Conservation (phyloP, 2,888 invertebrate genomes). For the Nudaria mundana region DNA sequence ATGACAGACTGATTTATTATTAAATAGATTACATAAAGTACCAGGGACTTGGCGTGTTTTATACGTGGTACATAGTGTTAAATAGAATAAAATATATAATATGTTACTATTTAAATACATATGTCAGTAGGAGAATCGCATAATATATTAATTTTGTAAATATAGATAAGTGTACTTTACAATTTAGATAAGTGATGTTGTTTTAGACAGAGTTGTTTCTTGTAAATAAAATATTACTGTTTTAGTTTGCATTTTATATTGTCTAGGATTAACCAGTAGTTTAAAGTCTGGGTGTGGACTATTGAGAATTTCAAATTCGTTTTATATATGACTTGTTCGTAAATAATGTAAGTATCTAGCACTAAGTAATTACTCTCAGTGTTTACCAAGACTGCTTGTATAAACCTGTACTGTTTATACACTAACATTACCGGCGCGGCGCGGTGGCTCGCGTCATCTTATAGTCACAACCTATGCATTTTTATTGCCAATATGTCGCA, state of each 20-base stretch:
- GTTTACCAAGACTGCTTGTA: constrained; percentile 81
- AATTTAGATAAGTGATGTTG: constrained; percentile 61
- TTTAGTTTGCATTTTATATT: constrained; percentile 80
- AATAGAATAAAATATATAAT: constrained; percentile 73
- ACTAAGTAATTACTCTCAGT: constrained; percentile 79
- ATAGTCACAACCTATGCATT: constrained; percentile 79
- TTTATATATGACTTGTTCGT: constrained; percentile 74
- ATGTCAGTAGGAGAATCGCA: constrained; percentile 72
- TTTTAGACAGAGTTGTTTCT: constrained; percentile 76
- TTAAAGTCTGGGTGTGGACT: constrained; percentile 66
- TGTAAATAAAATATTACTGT: constrained; percentile 77
- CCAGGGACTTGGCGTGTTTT: constrained; percentile 80
- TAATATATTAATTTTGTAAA: constrained; percentile 80
- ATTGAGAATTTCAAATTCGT: constrained; percentile 66
- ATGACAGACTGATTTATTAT: constrained; percentile 80
- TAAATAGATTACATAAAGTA: constrained; percentile 70
- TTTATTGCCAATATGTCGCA: constrained; percentile 74
- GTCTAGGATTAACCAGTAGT: constrained; percentile 65
- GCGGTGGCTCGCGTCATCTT: constrained; percentile 59
- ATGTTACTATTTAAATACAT: constrained; percentile 74
- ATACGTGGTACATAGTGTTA: constrained; percentile 77
- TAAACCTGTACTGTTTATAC: constrained; percentile 75
- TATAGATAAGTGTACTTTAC: constrained; percentile 71
- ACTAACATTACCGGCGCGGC: constrained; percentile 61
- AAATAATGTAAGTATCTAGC: constrained; percentile 65